Evolutionary conservation across 2,888 invertebrate genomes (phyloP).

Genomic region (Sarcophaga rosellei): DNA sequence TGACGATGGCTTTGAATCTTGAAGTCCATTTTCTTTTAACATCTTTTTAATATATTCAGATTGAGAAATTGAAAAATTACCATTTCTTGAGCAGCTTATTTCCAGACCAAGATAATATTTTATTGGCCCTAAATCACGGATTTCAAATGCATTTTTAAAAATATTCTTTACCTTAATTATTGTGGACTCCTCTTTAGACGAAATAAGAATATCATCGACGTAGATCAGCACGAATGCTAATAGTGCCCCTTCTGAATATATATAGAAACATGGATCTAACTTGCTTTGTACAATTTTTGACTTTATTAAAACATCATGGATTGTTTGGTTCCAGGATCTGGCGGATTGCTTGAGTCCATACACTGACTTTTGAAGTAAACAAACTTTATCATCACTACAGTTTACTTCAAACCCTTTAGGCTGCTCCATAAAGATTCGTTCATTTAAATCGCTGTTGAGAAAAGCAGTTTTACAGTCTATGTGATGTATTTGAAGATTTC

Average conservation of each 20-base stretch:
- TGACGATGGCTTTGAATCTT: too few species aligned
- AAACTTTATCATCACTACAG: background rate
- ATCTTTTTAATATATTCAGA: too few species aligned
- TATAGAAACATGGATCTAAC: slow-evolving; percentile 14
- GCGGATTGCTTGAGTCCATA: slow-evolving; percentile 8
- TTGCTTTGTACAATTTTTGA: slow-evolving; percentile 3
- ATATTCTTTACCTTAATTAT: too few species aligned
- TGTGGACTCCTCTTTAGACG: background rate
- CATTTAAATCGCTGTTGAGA: too few species aligned
- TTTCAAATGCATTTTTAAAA: too few species aligned
- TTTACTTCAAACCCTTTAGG: background rate
- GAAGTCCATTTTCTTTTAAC: too few species aligned
- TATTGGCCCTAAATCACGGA: too few species aligned
- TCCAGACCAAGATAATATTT: too few species aligned
- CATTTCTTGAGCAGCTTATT: too few species aligned
- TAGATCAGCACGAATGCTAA: background rate
- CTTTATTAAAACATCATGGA: background rate
- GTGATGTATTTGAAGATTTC: background rate
- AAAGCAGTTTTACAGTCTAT: background rate
- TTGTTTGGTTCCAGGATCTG: background rate
- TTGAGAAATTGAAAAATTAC: too few species aligned
- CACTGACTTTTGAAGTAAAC: background rate
- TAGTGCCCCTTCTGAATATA: background rate
- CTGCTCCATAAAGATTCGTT: background rate
- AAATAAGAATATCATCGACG: background rate